Conservation (phyloP, 2,113 vertebrate genomes). For the Numenius arquata region DNA sequence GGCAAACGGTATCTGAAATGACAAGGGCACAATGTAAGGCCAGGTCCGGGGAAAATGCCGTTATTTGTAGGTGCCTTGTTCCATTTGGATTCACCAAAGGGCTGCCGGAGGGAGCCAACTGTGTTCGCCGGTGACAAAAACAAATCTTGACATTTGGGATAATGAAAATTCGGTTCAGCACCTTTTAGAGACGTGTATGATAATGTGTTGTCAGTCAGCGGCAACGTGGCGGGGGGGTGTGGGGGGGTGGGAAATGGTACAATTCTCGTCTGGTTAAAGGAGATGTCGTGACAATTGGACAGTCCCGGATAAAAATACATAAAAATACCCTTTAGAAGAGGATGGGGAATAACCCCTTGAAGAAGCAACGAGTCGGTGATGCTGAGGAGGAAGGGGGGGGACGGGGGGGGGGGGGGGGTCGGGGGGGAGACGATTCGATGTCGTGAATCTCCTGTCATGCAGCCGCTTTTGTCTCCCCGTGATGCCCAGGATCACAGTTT, state of each 20-base stretch:
- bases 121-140: conserved; percentile 65
- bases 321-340: background rate
- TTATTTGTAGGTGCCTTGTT: conserved; percentile 73
- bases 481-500: background rate
- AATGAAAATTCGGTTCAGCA: conserved; percentile 75
- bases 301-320: background rate
- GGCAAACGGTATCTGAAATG: conserved; percentile 18
- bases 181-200: conserved; percentile 53
- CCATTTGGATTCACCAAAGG: conserved; percentile 68
- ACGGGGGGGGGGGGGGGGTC: background rate
- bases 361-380: background rate
- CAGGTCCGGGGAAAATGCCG: conserved; percentile 53
- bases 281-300: conserved; percentile 30
- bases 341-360: background rate
- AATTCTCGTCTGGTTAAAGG: conserved; percentile 41
- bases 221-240: background rate
- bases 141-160: conserved; percentile 60
- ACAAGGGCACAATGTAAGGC: conserved; percentile 66
- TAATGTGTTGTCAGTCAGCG: conserved; percentile 66
- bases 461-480: background rate
- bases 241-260: background rate
- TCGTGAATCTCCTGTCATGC: background rate
- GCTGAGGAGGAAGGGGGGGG: background rate
- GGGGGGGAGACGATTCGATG: background rate
- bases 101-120: conserved; percentile 57